Evolutionary conservation across 1,140 invertebrate genomes (phyloP), one percentile per base, ranked within the genome.

Genomic region (Drosophila novamexicana): DNA sequence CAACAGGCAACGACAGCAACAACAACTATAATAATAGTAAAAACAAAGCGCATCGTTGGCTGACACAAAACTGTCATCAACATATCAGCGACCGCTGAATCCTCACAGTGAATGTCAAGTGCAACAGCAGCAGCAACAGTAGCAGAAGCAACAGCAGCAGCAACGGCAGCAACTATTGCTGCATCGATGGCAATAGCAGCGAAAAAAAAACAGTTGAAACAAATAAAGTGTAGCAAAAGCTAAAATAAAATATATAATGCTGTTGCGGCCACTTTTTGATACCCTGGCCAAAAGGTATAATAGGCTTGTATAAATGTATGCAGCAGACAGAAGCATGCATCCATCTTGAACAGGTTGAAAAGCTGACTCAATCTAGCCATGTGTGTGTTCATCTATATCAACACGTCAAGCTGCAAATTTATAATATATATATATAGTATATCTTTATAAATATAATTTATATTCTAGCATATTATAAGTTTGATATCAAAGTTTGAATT

Each of bases 51-150:
- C 71, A 72, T 69, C 53, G 71, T 34, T 68, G 69, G 73, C 75
- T 81, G 81, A 81, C 75, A 85, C 79, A 75, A 77, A 85, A 85
- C 81, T 85, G 81, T 85, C 81, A 86, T 79, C 78, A 85, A 73
- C 76, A 81, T 75, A 75, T 81, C 75, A 85, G 65, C 53, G 10
- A 58, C 14, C 36, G 49, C 22, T 39, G 39, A 69, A 47, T 42
- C 52, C 66, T 45, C 36, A 54, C 50, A 72, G 69, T 36, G 65
- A 70, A 66, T 85, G 63, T 63, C 67, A 80, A 85, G 53, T 70
- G 66, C 36, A 66, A 54, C 56, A 73, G 58, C 44, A 75, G 58
- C 52, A 63, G 14, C 18, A 50, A 6, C 42, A 40, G n/a, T 18
- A 65, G 14, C 18, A 56, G 40, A 37, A 44, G 7, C 52, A 56